These are phyloP conservation scores for Sylvietta virens DNA, from an alignment of 2,113 vertebrate species.

Conservation along the genomic window DNA sequence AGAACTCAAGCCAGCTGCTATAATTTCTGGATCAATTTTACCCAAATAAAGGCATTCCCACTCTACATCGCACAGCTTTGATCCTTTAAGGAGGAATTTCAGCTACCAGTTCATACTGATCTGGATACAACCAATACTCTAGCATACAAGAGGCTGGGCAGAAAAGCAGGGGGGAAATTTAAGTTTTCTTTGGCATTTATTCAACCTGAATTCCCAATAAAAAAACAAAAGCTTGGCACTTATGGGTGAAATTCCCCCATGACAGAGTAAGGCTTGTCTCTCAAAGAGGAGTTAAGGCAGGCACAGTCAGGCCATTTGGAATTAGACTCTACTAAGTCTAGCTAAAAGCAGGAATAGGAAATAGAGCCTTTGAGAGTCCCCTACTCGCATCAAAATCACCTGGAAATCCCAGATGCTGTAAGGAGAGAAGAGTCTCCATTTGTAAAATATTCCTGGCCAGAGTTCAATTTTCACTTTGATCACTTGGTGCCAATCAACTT, in stretches of 20 bases:
- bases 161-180: background rate
- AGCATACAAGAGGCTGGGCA: background rate
- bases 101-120: background rate
- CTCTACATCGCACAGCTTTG: background rate
- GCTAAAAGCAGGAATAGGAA: background rate
- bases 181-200: conserved; percentile 4
- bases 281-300: background rate
- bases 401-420: background rate
- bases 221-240: background rate
- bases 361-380: background rate
- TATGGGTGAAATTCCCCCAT: conserved; percentile 10
- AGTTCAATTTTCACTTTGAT: background rate
- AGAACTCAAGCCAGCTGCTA: background rate
- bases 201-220: background rate
- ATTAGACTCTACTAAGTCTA: background rate
- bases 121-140: background rate
- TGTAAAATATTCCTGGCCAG: background rate
- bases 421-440: background rate
- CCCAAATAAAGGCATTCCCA: conserved; percentile 3
- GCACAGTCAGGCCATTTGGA: background rate
- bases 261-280: background rate
- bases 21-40: background rate
- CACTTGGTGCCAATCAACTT: background rate
- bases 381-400: background rate
- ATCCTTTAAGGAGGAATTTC: background rate